A percentile compares a stretch with the other conserved stretches of the same genome.
These are phyloP conservation scores for Chelon labrosus DNA, from an alignment of 2,797 vertebrate genomes.

Conservation along the genomic window DNA sequence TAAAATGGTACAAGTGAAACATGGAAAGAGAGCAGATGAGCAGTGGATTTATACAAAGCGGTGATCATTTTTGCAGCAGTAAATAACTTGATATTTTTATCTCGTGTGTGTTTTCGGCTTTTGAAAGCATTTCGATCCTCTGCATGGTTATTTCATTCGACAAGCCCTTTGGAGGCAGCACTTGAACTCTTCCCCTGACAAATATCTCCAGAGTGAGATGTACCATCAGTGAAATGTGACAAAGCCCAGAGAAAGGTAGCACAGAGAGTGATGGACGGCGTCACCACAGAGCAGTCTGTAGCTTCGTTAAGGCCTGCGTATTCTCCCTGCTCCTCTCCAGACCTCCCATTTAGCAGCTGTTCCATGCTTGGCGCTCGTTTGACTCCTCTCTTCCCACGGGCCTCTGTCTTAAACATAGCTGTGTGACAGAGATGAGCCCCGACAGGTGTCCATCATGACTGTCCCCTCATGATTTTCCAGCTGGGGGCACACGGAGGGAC, in stretches of 20 bases:
- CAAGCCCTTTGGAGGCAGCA: conserved; percentile 20
- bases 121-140: conserved; percentile 13
- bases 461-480: conserved; percentile 37
- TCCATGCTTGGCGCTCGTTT: conserved; percentile 57
- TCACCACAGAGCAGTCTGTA: conserved; percentile 44
- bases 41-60: conserved; percentile 26
- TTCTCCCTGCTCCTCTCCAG: conserved; percentile 39
- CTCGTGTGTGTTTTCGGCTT: conserved; percentile 23
- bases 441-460: conserved; percentile 76
- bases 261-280: conserved; percentile 33
- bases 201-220: conserved; percentile 33
- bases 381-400: conserved; percentile 47
- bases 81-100: conserved; percentile 23
- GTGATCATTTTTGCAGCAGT: conserved; percentile 15
- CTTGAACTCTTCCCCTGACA: conserved; percentile 20
- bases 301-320: conserved; percentile 29
- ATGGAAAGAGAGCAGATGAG: conserved; percentile 25
- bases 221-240: conserved; percentile 34
- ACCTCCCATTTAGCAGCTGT: conserved; percentile 72
- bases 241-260: conserved; percentile 19
- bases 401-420: conserved; percentile 62
- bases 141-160: conserved; percentile 21
- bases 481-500: conserved; percentile 29
- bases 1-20: conserved; percentile 17
- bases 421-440: conserved; percentile 61